Conservation (phyloP, 2,113 vertebrate genomes). For the Colaptes auratus region DNA sequence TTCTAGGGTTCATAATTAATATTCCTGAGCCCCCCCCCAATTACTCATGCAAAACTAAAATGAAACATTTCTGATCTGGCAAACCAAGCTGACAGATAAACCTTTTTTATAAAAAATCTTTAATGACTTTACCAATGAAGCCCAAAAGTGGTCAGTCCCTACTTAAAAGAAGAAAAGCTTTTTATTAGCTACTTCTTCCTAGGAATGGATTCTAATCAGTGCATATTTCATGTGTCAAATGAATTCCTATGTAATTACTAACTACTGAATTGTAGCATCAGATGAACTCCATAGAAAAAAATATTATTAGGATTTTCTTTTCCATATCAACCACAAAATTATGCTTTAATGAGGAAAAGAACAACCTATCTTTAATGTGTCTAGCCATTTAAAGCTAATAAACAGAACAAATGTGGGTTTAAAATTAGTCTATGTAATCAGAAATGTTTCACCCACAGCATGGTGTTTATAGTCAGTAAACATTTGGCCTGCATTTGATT, state of each 20-base stretch:
- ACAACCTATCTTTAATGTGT: neutral
- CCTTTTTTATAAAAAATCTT: neutral
- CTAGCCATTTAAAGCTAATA: conserved; percentile 17
- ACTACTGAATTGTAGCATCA: neutral
- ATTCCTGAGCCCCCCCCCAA: neutral
- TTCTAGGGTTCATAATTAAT: neutral
- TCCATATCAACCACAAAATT: conserved; percentile 12
- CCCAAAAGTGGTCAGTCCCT: neutral
- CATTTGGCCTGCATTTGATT: neutral
- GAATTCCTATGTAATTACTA: conserved; percentile 21
- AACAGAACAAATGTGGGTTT: conserved; percentile 5
- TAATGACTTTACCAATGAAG: neutral
- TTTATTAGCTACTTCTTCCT: neutral
- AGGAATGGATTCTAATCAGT: neutral
- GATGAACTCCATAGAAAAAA: neutral
- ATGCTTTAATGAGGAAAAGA: conserved; percentile 34
- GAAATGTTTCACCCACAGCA: neutral
- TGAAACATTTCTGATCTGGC: neutral
- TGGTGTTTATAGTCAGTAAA: neutral
- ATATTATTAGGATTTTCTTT: conserved; percentile 6
- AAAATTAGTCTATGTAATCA: neutral
- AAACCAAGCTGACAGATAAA: neutral
- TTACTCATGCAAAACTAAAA: neutral
- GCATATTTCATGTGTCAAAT: neutral
- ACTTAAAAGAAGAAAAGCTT: neutral